Evolutionary conservation across 2,113 vertebrate genomes (phyloP).

Genomic region (Gavialis gangeticus): DNA sequence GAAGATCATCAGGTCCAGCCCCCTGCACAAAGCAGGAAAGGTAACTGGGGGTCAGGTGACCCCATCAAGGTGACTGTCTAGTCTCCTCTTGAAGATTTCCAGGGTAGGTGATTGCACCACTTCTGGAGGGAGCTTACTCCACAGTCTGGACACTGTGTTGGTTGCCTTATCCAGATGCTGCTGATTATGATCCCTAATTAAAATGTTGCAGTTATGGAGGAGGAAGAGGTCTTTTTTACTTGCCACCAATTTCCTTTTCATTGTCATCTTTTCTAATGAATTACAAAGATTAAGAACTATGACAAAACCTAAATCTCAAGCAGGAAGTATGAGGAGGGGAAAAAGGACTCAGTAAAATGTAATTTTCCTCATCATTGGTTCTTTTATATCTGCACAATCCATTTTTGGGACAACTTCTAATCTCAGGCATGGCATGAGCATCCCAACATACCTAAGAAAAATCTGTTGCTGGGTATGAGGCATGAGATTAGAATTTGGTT

Average conservation of each 20-base stretch:
- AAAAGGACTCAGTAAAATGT: constrained; percentile 7
- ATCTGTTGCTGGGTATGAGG: constrained; percentile 36
- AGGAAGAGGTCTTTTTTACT: background rate
- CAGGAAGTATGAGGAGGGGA: background rate
- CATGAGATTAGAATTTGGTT: constrained; percentile 54
- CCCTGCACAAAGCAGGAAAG: too few species aligned
- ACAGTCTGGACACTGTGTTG: background rate
- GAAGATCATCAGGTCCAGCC: too few species aligned
- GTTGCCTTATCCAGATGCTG: background rate
- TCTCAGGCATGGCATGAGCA: background rate
- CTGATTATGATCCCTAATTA: background rate
- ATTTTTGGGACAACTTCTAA: constrained; percentile 37
- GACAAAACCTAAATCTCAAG: background rate
- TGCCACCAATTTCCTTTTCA: background rate
- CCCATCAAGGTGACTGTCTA: too few species aligned
- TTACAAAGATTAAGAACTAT: background rate
- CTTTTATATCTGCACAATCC: constrained; percentile 24
- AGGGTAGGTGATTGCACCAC: background rate
- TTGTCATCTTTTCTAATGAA: constrained; percentile 35
- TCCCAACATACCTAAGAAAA: constrained; percentile 29
- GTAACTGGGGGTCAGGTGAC: too few species aligned
- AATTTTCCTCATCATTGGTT: constrained; percentile 53
- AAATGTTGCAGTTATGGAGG: background rate
- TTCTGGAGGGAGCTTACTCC: too few species aligned
- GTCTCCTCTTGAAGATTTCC: background rate